Conservation (phyloP, 2,113 vertebrate genomes). For the Anolis sagrei region DNA sequence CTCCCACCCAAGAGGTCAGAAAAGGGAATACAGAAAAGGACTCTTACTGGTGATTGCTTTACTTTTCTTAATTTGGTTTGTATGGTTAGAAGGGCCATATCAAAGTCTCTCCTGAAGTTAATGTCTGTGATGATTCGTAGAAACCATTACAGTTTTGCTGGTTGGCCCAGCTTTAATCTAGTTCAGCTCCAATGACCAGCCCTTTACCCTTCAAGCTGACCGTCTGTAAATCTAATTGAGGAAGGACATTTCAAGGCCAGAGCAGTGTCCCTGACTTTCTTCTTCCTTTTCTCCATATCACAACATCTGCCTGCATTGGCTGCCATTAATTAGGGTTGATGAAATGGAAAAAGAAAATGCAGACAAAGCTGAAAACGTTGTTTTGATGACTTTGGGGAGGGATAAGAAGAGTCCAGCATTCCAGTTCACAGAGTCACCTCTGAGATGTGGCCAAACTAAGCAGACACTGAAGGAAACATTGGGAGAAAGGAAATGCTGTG, state of each 20-base stretch:
- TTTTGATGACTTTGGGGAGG: neutral
- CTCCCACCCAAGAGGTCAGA: neutral
- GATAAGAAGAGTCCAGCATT: neutral
- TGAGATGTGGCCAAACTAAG: neutral
- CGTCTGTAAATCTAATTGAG: neutral
- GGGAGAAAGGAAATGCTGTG: neutral
- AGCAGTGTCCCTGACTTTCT: conserved; percentile 22
- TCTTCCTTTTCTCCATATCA: conserved; percentile 22
- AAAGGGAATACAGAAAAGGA: neutral
- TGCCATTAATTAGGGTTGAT: conserved; percentile 27
- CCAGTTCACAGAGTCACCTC: neutral
- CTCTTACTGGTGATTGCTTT: neutral
- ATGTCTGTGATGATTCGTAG: conserved; percentile 26
- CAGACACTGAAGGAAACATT: accelerated
- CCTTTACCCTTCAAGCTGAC: accelerated
- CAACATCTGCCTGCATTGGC: conserved; percentile 26
- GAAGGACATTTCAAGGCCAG: conserved; percentile 38
- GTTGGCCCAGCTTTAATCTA: conserved; percentile 35
- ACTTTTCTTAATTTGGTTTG: accelerated
- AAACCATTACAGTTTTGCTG: conserved; percentile 31
- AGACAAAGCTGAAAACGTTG: neutral
- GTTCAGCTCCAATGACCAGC: conserved; percentile 13
- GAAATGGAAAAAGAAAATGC: neutral
- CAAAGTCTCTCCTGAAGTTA: conserved; percentile 19
- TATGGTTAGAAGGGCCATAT: neutral